These are phyloP conservation scores for Amblyjoppa fuscipennis DNA, from an alignment of 2,888 invertebrate genomes.

Conservation along the genomic window DNA sequence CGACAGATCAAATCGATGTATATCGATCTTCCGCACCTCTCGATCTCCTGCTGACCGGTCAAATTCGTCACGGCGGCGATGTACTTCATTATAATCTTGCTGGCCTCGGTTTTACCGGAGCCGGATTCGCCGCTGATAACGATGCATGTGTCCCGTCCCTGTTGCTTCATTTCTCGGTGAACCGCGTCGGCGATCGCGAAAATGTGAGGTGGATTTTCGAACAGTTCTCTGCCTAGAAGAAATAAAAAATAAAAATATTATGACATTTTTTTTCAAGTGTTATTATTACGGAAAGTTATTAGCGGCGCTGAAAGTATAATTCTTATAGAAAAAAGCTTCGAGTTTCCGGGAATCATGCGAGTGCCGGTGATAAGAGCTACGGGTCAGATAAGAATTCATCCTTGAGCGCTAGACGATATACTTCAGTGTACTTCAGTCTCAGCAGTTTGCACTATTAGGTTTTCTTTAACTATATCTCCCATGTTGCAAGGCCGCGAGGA, in stretches of 20 bases:
- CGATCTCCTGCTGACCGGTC: conserved; percentile 97
- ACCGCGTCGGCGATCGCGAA: conserved; percentile 99
- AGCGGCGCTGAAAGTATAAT: background rate
- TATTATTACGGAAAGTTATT: background rate
- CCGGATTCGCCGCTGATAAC: conserved; percentile 99
- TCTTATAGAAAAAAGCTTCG: background rate
- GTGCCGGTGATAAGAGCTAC: conserved; percentile 46
- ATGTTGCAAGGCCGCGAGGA: background rate
- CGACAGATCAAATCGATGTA: background rate
- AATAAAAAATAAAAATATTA: conserved; percentile 20
- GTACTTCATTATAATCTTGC: conserved; percentile 99
- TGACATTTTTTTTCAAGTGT: conserved; percentile 8
- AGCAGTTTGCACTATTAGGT: conserved; percentile 17
- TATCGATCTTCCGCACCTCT: conserved; percentile 88
- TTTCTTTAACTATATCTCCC: conserved; percentile 18
- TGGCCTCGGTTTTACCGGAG: conserved; percentile 99
- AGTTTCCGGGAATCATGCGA: conserved; percentile 43
- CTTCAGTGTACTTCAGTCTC: background rate
- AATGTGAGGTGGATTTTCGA: conserved; percentile 98
- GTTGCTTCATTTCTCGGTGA: conserved; percentile 96
- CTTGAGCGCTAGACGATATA: conserved; percentile 28
- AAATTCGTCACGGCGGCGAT: conserved; percentile 98
- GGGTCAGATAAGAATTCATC: conserved; percentile 39
- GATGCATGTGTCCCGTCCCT: conserved; percentile 97
- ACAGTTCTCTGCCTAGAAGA: conserved; percentile 93